Evolutionary conservation across 2,113 vertebrate genomes (phyloP), one percentile per base, ranked within the genome.

Genomic region (Chamaetylas fuelleborni): DNA sequence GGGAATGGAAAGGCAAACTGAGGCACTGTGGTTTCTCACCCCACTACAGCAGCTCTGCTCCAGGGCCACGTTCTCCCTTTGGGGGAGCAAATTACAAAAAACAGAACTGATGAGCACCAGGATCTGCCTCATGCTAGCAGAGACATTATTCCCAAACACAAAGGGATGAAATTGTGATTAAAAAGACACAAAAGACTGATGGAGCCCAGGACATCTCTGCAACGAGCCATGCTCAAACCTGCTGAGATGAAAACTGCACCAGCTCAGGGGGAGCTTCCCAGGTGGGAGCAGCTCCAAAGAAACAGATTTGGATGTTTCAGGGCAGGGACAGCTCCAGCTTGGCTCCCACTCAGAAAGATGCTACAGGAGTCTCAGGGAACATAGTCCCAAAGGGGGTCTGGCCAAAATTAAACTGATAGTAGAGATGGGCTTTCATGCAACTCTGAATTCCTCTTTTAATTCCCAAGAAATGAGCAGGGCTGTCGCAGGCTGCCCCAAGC

Each of bases 211-310:
- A 29, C n/a, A 5, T 22, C 66, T 34, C 79, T 15, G 11, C 2
- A 25, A 15, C 0, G 42, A 92, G 60, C 54, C 0, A 4, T 3
- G 7, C n/a, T 42, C 60, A 36, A 17, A 31, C 18, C 42, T 0
- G 0, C 40, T 14, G 13, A 9, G 19, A 42, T 5, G 38, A 38
- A 25, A 74, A 45, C 15, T 1, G 34, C 48, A 51, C 3, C 54
- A 47, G 61, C 53, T 76, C 66, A 11, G 58, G 15, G 57, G 34
- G 5, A 31, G 53, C 17, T 45, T 6, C 77, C 38, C 17, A 36
- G 58, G 19, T 19, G 38, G 34, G 2, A 3, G 7, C n/a, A 43
- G 76, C 42, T 65, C 77, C 57, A 69, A 23, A 10, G 70, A 53
- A 82, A 57, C 17, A 45, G 33, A 34, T 33, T 4, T 9, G 65